Evolutionary conservation across 2,797 vertebrate genomes (phyloP).

Genomic region (Hipposideros larvatus): DNA sequence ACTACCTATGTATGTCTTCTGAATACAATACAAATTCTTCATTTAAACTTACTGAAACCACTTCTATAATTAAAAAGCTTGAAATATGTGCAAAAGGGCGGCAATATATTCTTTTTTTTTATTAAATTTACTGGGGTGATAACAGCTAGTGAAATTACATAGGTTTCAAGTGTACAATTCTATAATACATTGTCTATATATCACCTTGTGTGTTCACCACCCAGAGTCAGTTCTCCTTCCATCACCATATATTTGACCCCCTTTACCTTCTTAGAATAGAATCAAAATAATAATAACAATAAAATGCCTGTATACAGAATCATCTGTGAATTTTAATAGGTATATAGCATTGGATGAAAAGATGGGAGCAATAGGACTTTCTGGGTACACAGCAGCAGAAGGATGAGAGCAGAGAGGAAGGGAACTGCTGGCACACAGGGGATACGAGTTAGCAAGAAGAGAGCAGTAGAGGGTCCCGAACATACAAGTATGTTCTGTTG

Average conservation of each 20-base stretch:
- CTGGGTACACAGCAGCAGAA: not conserved
- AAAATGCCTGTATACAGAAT: not conserved
- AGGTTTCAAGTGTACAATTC: no score
- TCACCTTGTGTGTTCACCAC: no score
- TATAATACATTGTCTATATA: no score
- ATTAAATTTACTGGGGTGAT: no score
- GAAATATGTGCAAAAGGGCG: not conserved
- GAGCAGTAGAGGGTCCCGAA: not conserved
- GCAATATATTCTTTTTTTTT: not conserved
- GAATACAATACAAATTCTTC: not conserved
- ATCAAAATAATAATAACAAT: not conserved
- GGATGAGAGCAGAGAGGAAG: not conserved
- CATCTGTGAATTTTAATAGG: not conserved
- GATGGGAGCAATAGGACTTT: not conserved
- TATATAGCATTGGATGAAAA: not conserved
- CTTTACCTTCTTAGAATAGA: not conserved
- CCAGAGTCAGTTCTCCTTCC: no score
- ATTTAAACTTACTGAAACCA: not conserved
- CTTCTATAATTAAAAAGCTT: not conserved
- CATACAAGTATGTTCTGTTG: not conserved
- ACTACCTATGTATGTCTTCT: not conserved
- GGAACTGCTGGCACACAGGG: not conserved
- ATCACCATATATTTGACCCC: no score
- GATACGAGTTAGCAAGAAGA: not conserved
- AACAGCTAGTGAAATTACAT: no score